Evolutionary conservation across 1,140 invertebrate species (phyloP), one percentile per base, ranked within the genome.

Genomic region (Ctenoplectra terminalis): DNA sequence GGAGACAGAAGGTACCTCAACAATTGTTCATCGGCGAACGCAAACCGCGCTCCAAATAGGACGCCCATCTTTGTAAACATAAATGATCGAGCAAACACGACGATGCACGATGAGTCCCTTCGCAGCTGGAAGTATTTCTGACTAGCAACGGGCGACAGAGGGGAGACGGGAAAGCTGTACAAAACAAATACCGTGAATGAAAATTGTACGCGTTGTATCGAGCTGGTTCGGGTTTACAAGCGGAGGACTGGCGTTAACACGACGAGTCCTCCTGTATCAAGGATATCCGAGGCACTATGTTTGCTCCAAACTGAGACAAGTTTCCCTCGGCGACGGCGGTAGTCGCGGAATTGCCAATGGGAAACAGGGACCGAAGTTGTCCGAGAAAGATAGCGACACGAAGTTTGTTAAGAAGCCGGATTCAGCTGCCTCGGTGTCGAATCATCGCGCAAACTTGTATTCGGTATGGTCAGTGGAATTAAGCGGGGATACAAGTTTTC

Each of bases 221-320:
- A 46, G 15, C 37, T 74, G 29, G 29, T 74, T 37, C 20, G 5
- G 26, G 29, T 58, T 50, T 56, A 54, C 29, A 58, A 50, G 6
- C 48, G 7, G 40, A 37, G 11, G 34, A 46, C 48, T 26, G 20
- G 40, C 61, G 50, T 66, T 37, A 58, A 60, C 50, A 46, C 48
- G 60, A 11, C 6, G 13, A 40, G 11, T 1, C 11, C 11, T 15
- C 6, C 17, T 40, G 23, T 66, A 75, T 52, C 79, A 15, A 56
- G 71, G 29, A 81, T 75, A 67, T 58, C 31, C 60, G 40, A 37
- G 60, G 29, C 77, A 1, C 31, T 73, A n/a, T n/a, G 46, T 56
- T 80, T 81, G 61, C 50, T 52, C 17, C n/a, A n/a, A n/a, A n/a
- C n/a, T n/a, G n/a, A n/a, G n/a, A 9, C 40, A 31, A 81, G 52